Base-by-base conservation (phyloP, 2,888 invertebrate genomes). In the Tribolium freemani region DNA sequence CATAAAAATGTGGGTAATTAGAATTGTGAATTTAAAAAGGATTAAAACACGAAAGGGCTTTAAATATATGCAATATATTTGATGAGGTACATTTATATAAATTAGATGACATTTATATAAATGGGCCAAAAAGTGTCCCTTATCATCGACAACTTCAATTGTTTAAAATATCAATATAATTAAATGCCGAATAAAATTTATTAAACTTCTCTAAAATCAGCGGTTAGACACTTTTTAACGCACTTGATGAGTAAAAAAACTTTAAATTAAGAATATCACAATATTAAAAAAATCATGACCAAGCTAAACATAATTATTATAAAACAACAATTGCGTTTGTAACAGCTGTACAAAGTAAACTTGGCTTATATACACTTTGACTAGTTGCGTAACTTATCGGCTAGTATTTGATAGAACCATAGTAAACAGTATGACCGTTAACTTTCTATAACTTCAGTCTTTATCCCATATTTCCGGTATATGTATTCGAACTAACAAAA, bases 331-430 rank as follows among this genome's bases (percentile, higher is more conserved):
- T 61, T 79, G 79, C 78, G 78, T 76, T 73, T 69, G 72, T 71
- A 79, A 78, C 76, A 78, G 79, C 81, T 81, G 81, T 81, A 81
- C 80, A 81, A 78, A 78, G 69, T 71, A 74, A 76, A 77, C 74
- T 71, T 69, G 71, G 60, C 61, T 75, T 79, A 78, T 82, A 77
- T 80, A 82, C 81, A 81, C 73, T 80, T 80, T 82, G 82, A 82
- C 82, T 82, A 82, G 82, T 78, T 78, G 58, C 74, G 76, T 78
- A 78, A 80, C 77, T 78, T 78, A 73, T 77, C 78, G 10, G 26
- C 64, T 64, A 64, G 76, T 79, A 74, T 76, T n/a, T 50, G 13
- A 64, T 54, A 20, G 64, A 60, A 64, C 64, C 53, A 26, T 26
- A n/a, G n/a, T n/a, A 63, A 63, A 51, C n/a, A 63, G n/a, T 13